phyloP scores from a whole-genome alignment of 2,888 invertebrate genomes.

The Hypomecis atomaria region DNA sequence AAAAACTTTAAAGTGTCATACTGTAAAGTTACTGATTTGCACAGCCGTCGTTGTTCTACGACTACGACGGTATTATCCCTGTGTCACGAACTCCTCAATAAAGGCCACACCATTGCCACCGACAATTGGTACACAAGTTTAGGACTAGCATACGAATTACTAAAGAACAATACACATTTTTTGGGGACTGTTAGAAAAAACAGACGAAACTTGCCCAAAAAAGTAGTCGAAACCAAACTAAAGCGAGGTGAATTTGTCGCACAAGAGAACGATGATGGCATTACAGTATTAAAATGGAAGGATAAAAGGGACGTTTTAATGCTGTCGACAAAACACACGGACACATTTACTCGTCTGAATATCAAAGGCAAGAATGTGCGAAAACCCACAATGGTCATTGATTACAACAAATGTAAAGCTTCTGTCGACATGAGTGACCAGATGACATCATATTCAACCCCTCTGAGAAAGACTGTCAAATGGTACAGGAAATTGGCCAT shows the following conservation, averaged over 20 bases:
- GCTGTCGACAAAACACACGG: constrained; percentile 55
- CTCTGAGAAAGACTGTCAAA: constrained; percentile 54
- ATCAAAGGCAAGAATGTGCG: constrained; percentile 43
- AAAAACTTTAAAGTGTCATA: too few species aligned
- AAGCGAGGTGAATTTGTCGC: constrained; percentile 45
- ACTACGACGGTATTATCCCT: constrained; percentile 51
- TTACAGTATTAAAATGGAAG: constrained; percentile 48
- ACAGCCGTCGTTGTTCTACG: too few species aligned
- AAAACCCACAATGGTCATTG: constrained; percentile 42
- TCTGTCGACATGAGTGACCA: constrained; percentile 57
- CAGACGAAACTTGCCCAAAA: constrained; percentile 50
- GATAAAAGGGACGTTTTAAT: constrained; percentile 44
- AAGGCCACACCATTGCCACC: constrained; percentile 52
- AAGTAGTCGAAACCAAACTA: constrained; percentile 50
- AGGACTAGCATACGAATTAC: constrained; percentile 48
- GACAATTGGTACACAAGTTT: constrained; percentile 58
- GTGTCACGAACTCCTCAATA: constrained; percentile 45
- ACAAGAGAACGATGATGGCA: constrained; percentile 49
- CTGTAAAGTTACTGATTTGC: too few species aligned
- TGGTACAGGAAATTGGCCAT: constrained; percentile 58
- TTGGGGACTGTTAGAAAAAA: constrained; percentile 56
- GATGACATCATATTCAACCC: constrained; percentile 50
- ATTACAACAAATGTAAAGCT: constrained; percentile 54
- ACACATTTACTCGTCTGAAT: constrained; percentile 33
- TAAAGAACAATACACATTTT: constrained; percentile 53